A percentile compares a stretch with the other conserved stretches of the same genome.
phyloP scores from a whole-genome alignment of 2,888 invertebrate genomes.

The Aromia moschata region DNA sequence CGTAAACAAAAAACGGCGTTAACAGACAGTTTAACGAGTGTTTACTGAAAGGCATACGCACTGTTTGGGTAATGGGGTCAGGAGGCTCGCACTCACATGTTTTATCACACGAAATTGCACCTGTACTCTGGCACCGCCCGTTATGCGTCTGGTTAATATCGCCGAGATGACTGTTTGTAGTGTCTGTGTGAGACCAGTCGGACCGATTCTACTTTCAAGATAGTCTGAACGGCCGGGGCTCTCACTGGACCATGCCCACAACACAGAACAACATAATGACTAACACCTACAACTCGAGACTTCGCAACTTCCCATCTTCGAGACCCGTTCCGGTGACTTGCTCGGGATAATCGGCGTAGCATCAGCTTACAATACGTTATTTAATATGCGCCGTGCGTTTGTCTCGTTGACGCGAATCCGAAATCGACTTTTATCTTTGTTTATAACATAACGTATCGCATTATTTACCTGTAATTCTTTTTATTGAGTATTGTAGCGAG shows the following conservation, averaged over 20 bases:
- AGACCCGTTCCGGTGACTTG: slow-evolving; percentile 42
- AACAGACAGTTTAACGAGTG: slow-evolving; percentile 15
- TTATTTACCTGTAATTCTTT: neutral
- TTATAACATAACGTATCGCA: neutral
- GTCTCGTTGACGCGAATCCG: neutral
- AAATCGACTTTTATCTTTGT: slow-evolving; percentile 7
- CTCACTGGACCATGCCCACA: slow-evolving; percentile 34
- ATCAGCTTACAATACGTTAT: neutral
- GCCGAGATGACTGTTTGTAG: slow-evolving; percentile 19
- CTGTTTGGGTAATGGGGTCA: slow-evolving; percentile 14
- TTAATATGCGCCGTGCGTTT: neutral
- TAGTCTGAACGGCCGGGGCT: slow-evolving; percentile 24
- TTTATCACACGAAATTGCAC: slow-evolving; percentile 22
- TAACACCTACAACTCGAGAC: slow-evolving; percentile 40
- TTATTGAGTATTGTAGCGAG: too few relatives aligned
- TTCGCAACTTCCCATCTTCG: slow-evolving; percentile 40
- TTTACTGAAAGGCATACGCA: slow-evolving; percentile 14
- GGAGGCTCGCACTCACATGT: slow-evolving; percentile 19
- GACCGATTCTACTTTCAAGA: slow-evolving; percentile 31
- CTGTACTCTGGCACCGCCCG: slow-evolving; percentile 23
- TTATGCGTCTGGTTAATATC: slow-evolving; percentile 21
- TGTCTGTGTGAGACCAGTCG: slow-evolving; percentile 28
- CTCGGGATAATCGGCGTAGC: slow-evolving; percentile 19
- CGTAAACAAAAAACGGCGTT: too few relatives aligned
- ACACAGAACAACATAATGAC: slow-evolving; percentile 34